Base-by-base conservation (phyloP, 2,113 vertebrate genomes). In the Saccopteryx leptura region DNA sequence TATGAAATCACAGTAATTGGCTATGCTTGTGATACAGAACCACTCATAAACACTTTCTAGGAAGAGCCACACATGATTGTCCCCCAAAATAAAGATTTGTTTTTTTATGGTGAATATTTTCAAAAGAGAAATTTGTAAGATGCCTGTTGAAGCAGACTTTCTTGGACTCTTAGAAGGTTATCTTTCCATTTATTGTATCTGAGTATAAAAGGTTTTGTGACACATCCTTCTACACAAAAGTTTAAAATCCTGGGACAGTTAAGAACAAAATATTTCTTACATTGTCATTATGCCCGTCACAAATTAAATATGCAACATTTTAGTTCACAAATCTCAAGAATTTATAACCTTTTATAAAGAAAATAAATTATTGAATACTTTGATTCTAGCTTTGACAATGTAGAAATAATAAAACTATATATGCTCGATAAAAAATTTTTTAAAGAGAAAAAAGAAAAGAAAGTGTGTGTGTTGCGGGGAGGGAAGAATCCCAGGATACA, bases 361-460 rank as follows among this genome's bases (percentile, higher is more conserved):
- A 95, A 86, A 74, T 68, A 58, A 91, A 74, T 94, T 87, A 74
- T 69, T 92, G 23, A 82, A 90, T 24, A 50, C 58, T 81, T 90
- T 84, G 14, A 10, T 93, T 69, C 24, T 2, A 78, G 15, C 15
- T 93, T 93, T 82, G 33, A 60, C 13, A 94, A 23, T 68, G 1
- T 39, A 63, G 48, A 28, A 63, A 11, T 28, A 94, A 71, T 88
- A 21, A 90, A 9, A 69, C 5, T 15, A 86, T 61, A 87, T 86
- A 92, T 66, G 48, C 46, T 75, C 90, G 24, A 46, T 54, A 75
- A 8, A 75, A 8, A 54, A 13, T 18, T 56, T 88, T 76, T 14
- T 46, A 61, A 23, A 21, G 66, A 75, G 39, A 19, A 31, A 21
- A 28, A 66, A 72, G 28, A 74, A 83, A 66, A 39, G 1, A 75